Percentiles rank a stretch among this genome's conserved stretches.
Evolutionary conservation across 2,888 invertebrate species (phyloP).

Genomic region (Lampropteryx suffumata): DNA sequence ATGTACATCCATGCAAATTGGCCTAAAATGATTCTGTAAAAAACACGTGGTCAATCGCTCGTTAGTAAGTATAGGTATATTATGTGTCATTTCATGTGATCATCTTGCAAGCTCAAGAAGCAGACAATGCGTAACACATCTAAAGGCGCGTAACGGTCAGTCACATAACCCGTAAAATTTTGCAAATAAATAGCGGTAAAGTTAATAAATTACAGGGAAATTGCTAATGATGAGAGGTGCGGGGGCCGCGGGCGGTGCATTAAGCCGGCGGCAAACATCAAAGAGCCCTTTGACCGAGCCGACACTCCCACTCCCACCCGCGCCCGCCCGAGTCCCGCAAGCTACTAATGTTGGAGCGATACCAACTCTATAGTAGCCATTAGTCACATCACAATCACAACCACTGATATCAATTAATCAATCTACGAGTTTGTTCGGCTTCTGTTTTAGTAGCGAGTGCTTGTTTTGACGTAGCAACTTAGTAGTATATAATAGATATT

Average conservation of each 20-base stretch:
- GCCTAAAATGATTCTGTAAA: no score
- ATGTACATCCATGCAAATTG: no score
- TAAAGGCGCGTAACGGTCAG: slow-evolving; percentile 51
- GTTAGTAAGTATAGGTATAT: no score
- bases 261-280: slow-evolving; percentile 83
- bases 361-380: slow-evolving; percentile 32
- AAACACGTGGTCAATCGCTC: no score
- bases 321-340: slow-evolving; percentile 39
- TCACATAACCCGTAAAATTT: slow-evolving; percentile 65
- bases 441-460: slow-evolving; percentile 43
- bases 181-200: slow-evolving; percentile 81
- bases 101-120: background rate
- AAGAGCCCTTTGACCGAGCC: slow-evolving; percentile 82
- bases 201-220: slow-evolving; percentile 83
- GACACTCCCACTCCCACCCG: slow-evolving; percentile 74
- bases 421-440: slow-evolving; percentile 47
- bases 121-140: slow-evolving; percentile 18
- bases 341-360: slow-evolving; percentile 41
- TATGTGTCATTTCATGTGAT: no score
- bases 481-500: background rate
- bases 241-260: slow-evolving; percentile 80
- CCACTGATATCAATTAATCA: slow-evolving; percentile 73
- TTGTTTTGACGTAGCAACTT: slow-evolving; percentile 6
- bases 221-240: slow-evolving; percentile 81
- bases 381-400: no score